These are phyloP conservation scores for Laupala kohalensis DNA, from an alignment of 1,140 invertebrate genomes.

Conservation along the genomic window DNA sequence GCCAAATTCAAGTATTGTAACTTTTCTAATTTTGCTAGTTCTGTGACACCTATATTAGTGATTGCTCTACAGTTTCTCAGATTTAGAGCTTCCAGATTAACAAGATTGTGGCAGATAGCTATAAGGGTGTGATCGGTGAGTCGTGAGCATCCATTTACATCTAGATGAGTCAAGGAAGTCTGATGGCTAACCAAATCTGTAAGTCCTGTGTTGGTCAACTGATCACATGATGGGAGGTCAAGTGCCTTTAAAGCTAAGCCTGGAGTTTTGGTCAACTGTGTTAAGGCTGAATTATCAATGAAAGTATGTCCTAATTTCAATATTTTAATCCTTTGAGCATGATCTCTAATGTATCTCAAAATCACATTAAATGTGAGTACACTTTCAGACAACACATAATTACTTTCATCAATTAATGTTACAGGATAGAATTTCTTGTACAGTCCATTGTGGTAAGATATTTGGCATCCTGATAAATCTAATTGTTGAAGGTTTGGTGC, in stretches of 20 bases:
- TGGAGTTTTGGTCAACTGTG: slow-evolving; percentile 34
- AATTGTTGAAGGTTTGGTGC: slow-evolving; percentile 43
- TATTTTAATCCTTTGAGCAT: slow-evolving; percentile 37
- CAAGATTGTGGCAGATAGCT: slow-evolving; percentile 39
- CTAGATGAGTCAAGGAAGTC: slow-evolving; percentile 38
- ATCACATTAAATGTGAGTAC: slow-evolving; percentile 56
- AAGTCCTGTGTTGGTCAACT: slow-evolving; percentile 47
- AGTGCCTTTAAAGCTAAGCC: slow-evolving; percentile 40
- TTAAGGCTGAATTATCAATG: slow-evolving; percentile 45
- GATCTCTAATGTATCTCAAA: slow-evolving; percentile 37
- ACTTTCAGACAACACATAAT: slow-evolving; percentile 43
- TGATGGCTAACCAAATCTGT: slow-evolving; percentile 39
- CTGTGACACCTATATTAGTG: slow-evolving; percentile 40
- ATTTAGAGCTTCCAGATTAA: slow-evolving; percentile 37
- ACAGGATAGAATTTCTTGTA: slow-evolving; percentile 49
- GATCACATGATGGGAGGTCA: slow-evolving; percentile 44
- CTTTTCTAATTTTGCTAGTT: slow-evolving; percentile 36
- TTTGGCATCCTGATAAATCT: slow-evolving; percentile 46
- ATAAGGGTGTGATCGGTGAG: slow-evolving; percentile 45
- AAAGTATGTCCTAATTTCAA: slow-evolving; percentile 50
- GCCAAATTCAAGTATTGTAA: slow-evolving; percentile 48
- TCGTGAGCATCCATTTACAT: slow-evolving; percentile 45
- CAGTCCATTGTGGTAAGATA: slow-evolving; percentile 52
- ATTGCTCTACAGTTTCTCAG: slow-evolving; percentile 43
- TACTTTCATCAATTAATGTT: slow-evolving; percentile 20